These are phyloP conservation scores for Pseudoips prasinana DNA, from an alignment of 2,888 invertebrate species.

Conservation along the genomic window DNA sequence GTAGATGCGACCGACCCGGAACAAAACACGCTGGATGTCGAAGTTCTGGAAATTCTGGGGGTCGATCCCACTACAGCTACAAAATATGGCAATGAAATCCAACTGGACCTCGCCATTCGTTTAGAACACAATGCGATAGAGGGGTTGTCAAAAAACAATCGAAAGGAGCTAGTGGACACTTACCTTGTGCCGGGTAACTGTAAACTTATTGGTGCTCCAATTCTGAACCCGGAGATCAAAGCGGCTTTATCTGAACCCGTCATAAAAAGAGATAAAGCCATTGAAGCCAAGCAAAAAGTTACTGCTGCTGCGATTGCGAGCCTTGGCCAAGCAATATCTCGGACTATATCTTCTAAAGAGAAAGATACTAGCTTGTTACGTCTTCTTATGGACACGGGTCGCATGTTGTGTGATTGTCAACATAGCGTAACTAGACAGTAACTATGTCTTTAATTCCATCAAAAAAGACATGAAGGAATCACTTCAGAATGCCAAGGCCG, in stretches of 20 bases:
- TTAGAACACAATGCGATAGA: neutral
- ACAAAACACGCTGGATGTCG: no score
- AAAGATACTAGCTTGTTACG: neutral
- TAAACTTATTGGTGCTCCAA: neutral
- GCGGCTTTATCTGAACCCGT: neutral
- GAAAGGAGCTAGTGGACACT: neutral
- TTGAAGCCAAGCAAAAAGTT: neutral
- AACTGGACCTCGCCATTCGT: neutral
- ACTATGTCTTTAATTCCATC: neutral
- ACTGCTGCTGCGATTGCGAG: slow-evolving; percentile 1
- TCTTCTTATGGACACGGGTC: neutral
- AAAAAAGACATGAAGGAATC: neutral
- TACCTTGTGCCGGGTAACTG: slow-evolving; percentile 1
- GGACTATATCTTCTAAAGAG: neutral
- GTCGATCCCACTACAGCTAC: neutral
- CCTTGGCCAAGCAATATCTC: neutral
- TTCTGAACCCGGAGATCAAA: neutral
- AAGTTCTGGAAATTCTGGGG: neutral
- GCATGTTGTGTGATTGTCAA: neutral
- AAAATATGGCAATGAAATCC: neutral
- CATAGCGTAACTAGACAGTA: neutral
- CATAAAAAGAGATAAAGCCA: neutral
- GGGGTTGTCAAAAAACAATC: neutral
- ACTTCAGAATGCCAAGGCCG: neutral
- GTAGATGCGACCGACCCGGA: no score